phyloP scores from a whole-genome alignment of 1,140 invertebrate genomes.

The Drosophila takahashii region DNA sequence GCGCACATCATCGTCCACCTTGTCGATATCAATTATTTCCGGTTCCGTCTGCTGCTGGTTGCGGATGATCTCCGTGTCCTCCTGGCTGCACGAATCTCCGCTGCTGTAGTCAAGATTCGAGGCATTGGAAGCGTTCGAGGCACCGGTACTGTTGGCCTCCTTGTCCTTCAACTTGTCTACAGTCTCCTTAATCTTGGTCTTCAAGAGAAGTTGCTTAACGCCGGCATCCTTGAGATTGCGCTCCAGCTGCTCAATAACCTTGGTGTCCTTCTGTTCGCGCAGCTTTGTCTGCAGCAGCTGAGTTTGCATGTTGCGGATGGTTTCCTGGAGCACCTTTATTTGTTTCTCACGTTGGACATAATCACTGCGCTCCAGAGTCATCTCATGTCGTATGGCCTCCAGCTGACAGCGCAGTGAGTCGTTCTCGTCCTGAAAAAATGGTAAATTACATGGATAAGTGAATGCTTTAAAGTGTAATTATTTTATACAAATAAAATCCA shows the following conservation, averaged over 20 bases:
- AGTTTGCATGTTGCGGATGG: conserved; percentile 92
- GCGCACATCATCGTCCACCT: conserved; percentile 78
- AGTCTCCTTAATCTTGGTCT: conserved; percentile 76
- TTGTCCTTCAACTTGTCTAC: conserved; percentile 63
- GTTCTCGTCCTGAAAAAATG: conserved; percentile 89
- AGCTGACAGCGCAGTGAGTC: conserved; percentile 96
- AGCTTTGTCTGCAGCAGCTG: conserved; percentile 88
- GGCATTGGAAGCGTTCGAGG: conserved; percentile 40
- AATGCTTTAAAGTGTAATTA: too few species aligned
- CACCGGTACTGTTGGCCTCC: conserved; percentile 38
- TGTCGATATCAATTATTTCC: conserved; percentile 77
- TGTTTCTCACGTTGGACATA: conserved; percentile 85
- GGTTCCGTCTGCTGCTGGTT: conserved; percentile 25
- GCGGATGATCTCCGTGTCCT: conserved; percentile 9
- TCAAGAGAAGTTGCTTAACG: conserved; percentile 72
- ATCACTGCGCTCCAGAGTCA: conserved; percentile 89
- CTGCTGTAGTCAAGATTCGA: conserved; percentile 65
- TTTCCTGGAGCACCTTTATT: conserved; percentile 88
- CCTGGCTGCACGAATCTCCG: conserved; percentile 39
- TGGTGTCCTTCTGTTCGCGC: conserved; percentile 88
- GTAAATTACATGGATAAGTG: not conserved
- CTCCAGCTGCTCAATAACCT: conserved; percentile 87
- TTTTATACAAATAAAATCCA: too few species aligned
- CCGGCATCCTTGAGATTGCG: conserved; percentile 85
- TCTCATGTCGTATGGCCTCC: conserved; percentile 97